phyloP scores from a whole-genome alignment of 2,797 vertebrate genomes.

The Alauda arvensis region DNA sequence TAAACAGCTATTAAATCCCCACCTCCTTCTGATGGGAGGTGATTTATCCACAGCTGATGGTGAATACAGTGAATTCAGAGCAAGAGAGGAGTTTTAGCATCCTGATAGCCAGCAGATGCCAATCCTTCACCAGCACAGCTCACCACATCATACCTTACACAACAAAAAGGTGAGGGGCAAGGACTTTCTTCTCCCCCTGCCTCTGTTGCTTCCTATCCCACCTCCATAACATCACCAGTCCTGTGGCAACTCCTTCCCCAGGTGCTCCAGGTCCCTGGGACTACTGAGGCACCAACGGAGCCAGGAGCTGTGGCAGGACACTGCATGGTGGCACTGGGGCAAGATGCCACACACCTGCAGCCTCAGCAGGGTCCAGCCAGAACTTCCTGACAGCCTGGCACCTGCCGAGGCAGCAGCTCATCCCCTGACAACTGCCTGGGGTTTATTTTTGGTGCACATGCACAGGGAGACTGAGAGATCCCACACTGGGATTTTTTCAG shows the following conservation, averaged over 20 bases:
- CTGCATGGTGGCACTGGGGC: accelerated
- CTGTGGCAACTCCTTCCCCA: background rate
- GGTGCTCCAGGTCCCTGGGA: background rate
- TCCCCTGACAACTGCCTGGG: background rate
- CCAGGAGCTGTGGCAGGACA: background rate
- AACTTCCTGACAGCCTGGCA: background rate
- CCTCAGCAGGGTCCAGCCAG: background rate
- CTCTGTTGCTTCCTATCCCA: background rate
- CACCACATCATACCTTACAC: background rate
- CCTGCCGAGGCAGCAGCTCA: background rate
- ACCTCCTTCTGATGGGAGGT: background rate
- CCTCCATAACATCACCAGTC: background rate
- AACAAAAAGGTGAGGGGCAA: background rate
- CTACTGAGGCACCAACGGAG: background rate
- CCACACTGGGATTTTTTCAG: slow-evolving; percentile 22
- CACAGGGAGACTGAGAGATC: slow-evolving; percentile 5
- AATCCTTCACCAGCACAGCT: background rate
- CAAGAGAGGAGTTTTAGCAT: background rate
- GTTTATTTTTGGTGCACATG: slow-evolving; percentile 20
- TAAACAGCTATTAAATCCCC: background rate
- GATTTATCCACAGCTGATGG: background rate
- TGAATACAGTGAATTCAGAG: background rate
- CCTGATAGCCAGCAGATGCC: background rate
- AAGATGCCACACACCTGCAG: background rate
- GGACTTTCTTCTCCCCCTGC: background rate